Conservation (phyloP, 2,113 vertebrate species). For the Macrotus californicus region DNA sequence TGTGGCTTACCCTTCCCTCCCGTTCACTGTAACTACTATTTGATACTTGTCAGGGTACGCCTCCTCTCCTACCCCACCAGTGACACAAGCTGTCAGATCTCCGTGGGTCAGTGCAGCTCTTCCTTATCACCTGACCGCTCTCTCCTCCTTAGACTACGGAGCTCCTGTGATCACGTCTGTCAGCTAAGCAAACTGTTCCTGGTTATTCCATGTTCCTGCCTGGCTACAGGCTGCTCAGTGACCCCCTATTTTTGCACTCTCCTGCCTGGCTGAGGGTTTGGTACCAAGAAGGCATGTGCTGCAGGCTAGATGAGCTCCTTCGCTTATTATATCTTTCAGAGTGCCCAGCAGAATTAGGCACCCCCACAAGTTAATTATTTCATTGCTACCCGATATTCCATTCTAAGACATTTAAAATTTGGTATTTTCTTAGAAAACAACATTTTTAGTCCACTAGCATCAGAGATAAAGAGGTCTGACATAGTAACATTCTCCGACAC, state of each 20-base stretch:
- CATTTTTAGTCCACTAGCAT: not conserved
- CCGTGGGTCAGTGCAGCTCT: not conserved
- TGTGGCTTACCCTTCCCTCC: too few species aligned
- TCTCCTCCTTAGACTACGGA: not conserved
- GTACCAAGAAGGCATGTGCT: not conserved
- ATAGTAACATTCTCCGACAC: not conserved
- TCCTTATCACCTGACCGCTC: not conserved
- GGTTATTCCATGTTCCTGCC: not conserved
- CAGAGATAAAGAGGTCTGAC: not conserved
- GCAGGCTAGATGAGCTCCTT: not conserved
- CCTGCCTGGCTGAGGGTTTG: not conserved
- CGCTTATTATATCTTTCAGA: not conserved
- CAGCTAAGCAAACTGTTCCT: not conserved
- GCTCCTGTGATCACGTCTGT: not conserved
- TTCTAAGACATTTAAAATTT: not conserved
- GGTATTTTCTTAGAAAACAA: not conserved
- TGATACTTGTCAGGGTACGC: not conserved
- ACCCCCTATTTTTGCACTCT: not conserved
- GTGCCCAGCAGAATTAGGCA: not conserved
- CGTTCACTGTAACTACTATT: accelerated
- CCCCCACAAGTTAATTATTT: not conserved
- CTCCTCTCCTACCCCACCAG: not conserved
- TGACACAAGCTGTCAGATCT: accelerated
- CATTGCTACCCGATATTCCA: not conserved
- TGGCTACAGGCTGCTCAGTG: not conserved